Evolutionary conservation across 30 jellyfish, hydroid and myxozoan species (phyloP), one percentile per base, ranked within the genome.

Genomic region (Calvadosia cruxmelitensis): DNA sequence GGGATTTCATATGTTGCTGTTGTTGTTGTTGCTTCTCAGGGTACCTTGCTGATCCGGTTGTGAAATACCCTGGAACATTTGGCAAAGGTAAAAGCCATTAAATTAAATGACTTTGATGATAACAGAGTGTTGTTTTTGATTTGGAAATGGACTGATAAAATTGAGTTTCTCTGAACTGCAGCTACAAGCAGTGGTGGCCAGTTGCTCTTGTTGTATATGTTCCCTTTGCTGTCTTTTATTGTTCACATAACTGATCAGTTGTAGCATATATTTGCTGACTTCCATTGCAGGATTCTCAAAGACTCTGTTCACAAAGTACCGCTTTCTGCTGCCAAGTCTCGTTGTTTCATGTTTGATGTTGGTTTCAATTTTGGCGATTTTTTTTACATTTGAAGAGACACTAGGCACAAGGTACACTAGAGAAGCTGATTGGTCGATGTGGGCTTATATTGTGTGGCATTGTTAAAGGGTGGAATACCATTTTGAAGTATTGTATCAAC

Each of bases 1-100:
- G 0, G 12, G 31, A 2, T 29, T 66, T 66, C 31, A 32, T 20
- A 15, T 15, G 31, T 13, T 64, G 7, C 25, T 16, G 13, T 61
- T 66, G 13, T 13, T 15, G 20, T n/a, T n/a, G 1, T 20, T 64
- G 26, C 34, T 3, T 72, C 50, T 33, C 27, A 83, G 95, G 95
- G 20, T 84, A 73, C 68, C 83, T 84, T n/a, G 95, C 95, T 5
- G 69, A 68, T 20, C 95, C 95, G 0, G 76, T 68, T 23, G 53
- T 10, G 29, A 84, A 84, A 50, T 84, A 76, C 51, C 95, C 95
- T 13, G 63, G 64, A 65, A 80, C 49, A 3, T 77, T 84, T 64
- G 88, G 80, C 2, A 64, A 62, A 24, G 95, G 95, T 84, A 53
- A 70, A 75, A 34, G 24, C 27, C 5, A 28, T 2, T 32, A 66